Base-by-base conservation (phyloP, 2,888 invertebrate genomes). In the Dicranocentrus wangi region DNA sequence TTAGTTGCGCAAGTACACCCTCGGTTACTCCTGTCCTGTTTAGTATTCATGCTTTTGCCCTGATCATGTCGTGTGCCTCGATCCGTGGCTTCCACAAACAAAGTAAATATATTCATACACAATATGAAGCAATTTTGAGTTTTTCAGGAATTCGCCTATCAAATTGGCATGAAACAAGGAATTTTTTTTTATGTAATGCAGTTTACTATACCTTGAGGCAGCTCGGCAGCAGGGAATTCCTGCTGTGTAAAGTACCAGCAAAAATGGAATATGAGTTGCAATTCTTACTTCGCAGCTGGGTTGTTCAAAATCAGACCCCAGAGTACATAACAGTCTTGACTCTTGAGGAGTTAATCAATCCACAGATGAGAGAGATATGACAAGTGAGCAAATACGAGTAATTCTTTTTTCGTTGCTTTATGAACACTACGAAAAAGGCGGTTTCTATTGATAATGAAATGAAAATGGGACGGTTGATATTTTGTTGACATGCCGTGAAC, bases 1-100 rank as follows among this genome's bases (percentile, higher is more conserved):
- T 66, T 66, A 75, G 63, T 75, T 73, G 65, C 15, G 19, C 27
- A 47, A 66, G 32, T 10, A 60, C 27, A 55, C 5, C n/a, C n/a
- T 5, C 51, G 7, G n/a, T 58, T 3, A 7, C 25, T 58, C 51
- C 8, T 51, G 51, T 51, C 51, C 51, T 51, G 51, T 58, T 58
- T 58, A 15, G 5, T 2, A 58, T 23, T 13, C 47, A 47, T 47
- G 47, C 15, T 58, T 25, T 8, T 51, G 5, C 3, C 8, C 17
- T 47, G 15, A 55, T 58, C 15, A 25, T 58, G 23, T 23, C 58
- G 58, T 58, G 58, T 58, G 58, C 23, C 2, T n/a, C n/a, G n/a
- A n/a, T n/a, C n/a, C n/a, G n/a, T n/a, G n/a, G n/a, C n/a, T n/a
- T n/a, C n/a, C n/a, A n/a, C n/a, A n/a, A n/a, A n/a, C n/a, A n/a